Percentiles rank a stretch among this genome's conserved stretches.
These are phyloP conservation scores for Drosophila nannoptera DNA, from an alignment of 1,140 invertebrate species.

Conservation along the genomic window DNA sequence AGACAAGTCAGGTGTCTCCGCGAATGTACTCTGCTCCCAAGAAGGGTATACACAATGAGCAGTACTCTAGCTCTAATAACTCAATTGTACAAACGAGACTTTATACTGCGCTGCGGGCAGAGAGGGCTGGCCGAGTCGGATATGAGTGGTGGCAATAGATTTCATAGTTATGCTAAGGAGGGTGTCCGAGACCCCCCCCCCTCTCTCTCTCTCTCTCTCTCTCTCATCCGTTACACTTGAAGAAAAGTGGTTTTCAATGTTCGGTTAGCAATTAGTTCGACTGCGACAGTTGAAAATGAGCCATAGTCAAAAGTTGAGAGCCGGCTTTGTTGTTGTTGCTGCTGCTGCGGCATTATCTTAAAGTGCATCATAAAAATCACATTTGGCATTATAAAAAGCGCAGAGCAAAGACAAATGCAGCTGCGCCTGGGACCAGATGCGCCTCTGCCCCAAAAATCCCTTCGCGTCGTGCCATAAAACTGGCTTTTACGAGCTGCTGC, in stretches of 20 bases:
- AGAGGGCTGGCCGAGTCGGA: too few relatives aligned
- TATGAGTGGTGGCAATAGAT: too few relatives aligned
- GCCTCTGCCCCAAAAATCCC: neutral
- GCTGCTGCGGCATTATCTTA: slow-evolving; percentile 63
- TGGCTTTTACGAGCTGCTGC: slow-evolving; percentile 61
- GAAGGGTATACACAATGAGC: neutral
- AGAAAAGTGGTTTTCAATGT: slow-evolving; percentile 49
- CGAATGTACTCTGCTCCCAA: neutral
- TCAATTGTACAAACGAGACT: neutral
- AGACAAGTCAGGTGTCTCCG: neutral
- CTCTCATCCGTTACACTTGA: neutral
- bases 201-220: too few relatives aligned
- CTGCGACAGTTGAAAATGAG: slow-evolving; percentile 68
- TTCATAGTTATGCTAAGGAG: too few relatives aligned
- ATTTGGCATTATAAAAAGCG: slow-evolving; percentile 67
- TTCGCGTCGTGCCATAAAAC: slow-evolving; percentile 60
- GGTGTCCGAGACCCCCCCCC: too few relatives aligned
- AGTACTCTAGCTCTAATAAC: neutral
- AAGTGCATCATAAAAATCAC: slow-evolving; percentile 74
- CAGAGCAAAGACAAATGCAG: slow-evolving; percentile 32
- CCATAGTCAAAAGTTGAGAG: slow-evolving; percentile 45
- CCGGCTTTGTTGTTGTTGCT: slow-evolving; percentile 44
- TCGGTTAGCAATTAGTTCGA: slow-evolving; percentile 46
- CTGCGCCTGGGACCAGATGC: slow-evolving; percentile 47
- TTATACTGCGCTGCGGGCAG: neutral